Conservation (phyloP, 2,113 vertebrate genomes). For the Tachysurus fulvidraco region DNA sequence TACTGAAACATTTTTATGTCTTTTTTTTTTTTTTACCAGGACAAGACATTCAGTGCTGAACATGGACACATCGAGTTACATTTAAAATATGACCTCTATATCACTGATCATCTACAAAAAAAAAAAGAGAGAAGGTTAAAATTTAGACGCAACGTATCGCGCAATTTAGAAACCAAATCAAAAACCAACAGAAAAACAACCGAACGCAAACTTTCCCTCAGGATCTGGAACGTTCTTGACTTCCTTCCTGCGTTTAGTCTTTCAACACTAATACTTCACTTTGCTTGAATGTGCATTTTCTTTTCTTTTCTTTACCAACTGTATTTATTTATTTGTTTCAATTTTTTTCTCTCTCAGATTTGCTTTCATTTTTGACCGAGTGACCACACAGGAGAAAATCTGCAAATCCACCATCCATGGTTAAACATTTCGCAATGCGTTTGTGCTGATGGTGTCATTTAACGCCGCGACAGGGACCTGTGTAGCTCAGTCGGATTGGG, state of each 20-base stretch:
- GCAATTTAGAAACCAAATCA: background rate
- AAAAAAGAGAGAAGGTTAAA: no score
- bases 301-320: background rate
- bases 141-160: background rate
- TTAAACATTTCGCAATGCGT: constrained; percentile 59
- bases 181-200: background rate
- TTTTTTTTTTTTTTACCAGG: background rate
- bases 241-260: no score
- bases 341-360: background rate
- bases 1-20: background rate
- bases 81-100: no score
- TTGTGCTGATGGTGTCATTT: constrained; percentile 72
- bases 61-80: no score
- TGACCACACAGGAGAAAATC: constrained; percentile 61
- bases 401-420: constrained; percentile 68
- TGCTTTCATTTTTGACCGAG: constrained; percentile 33
- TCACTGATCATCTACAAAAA: no score
- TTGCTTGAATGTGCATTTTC: background rate
- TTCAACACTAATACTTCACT: background rate
- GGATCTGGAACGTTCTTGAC: no score
- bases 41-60: no score
- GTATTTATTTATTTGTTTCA: no score
- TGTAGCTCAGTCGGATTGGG: constrained; percentile 71
- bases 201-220: no score
- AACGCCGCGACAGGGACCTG: constrained; percentile 56